phyloP scores from a whole-genome alignment of 2,113 vertebrate genomes.

The Azemiops feae region DNA sequence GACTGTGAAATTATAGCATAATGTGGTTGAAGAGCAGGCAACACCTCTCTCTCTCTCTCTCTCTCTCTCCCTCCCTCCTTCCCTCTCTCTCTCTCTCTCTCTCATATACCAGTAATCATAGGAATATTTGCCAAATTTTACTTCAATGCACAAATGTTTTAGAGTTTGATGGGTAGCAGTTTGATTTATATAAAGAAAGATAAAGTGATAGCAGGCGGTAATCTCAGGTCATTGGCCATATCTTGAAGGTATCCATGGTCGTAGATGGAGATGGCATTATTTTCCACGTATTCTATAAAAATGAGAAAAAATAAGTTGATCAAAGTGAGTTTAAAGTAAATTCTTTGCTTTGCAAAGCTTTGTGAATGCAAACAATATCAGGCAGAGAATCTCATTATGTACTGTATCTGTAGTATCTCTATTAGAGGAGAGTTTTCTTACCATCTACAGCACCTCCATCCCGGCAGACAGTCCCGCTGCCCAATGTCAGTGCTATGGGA shows the following conservation, averaged over 20 bases:
- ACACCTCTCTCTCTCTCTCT: too few species aligned
- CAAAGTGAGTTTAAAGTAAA: not conserved
- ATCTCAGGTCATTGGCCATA: not conserved
- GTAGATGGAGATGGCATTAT: not conserved
- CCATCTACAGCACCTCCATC: fast-evolving
- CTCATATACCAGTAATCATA: not conserved
- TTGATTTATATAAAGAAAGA: not conserved
- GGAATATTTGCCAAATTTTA: not conserved
- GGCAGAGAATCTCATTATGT: too few species aligned
- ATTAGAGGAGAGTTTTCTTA: not conserved
- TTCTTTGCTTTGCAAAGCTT: not conserved
- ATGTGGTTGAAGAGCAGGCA: too few species aligned
- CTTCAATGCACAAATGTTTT: not conserved
- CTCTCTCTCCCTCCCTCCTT: too few species aligned
- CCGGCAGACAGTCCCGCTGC: too few species aligned
- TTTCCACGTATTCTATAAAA: fast-evolving
- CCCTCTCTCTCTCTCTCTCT: too few species aligned
- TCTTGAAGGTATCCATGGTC: not conserved
- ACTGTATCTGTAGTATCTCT: not conserved
- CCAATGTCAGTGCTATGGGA: too few species aligned
- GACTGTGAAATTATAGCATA: not conserved
- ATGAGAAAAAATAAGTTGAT: not conserved
- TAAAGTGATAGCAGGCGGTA: not conserved
- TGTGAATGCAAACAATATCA: too few species aligned
- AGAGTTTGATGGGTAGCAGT: not conserved